Conservation (phyloP, 2,888 invertebrate genomes). For the Andrena bicolor region DNA sequence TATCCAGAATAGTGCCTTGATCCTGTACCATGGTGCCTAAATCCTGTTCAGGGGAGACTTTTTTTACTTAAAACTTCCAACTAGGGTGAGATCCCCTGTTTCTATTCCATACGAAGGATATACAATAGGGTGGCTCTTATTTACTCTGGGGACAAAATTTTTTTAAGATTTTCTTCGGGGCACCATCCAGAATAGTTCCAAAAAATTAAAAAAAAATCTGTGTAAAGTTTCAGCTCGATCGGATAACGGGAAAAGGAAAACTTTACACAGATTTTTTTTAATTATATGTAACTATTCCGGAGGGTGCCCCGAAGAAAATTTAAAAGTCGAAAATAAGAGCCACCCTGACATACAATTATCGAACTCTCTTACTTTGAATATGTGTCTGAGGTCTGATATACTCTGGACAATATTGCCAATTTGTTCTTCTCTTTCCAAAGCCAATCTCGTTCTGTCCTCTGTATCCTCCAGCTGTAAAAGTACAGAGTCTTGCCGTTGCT, state of each 20-base stretch:
- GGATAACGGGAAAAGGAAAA: too few species aligned
- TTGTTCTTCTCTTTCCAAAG: conserved; percentile 93
- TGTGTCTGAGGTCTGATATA: conserved; percentile 96
- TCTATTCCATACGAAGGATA: too few species aligned
- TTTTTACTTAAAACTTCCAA: conserved; percentile 12
- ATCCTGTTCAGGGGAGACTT: conserved; percentile 84
- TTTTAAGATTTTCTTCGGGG: too few species aligned
- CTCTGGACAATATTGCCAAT: conserved; percentile 96
- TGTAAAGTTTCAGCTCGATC: too few species aligned
- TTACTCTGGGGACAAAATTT: too few species aligned
- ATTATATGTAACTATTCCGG: too few species aligned
- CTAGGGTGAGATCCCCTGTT: not conserved
- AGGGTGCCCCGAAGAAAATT: too few species aligned
- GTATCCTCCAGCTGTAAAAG: conserved; percentile 89
- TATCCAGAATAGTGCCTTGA: conserved; percentile 97
- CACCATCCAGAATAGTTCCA: too few species aligned
- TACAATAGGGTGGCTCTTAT: too few species aligned
- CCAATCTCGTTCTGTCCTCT: conserved; percentile 92
- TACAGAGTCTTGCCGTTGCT: conserved; percentile 88
- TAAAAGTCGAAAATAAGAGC: too few species aligned
- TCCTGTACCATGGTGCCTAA: conserved; percentile 92
- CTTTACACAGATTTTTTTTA: too few species aligned
- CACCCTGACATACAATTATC: not conserved
- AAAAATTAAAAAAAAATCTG: too few species aligned
- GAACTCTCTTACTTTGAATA: conserved; percentile 90